Base-by-base conservation (phyloP, 2,888 invertebrate species). In the Sabellastarte sp. region DNA sequence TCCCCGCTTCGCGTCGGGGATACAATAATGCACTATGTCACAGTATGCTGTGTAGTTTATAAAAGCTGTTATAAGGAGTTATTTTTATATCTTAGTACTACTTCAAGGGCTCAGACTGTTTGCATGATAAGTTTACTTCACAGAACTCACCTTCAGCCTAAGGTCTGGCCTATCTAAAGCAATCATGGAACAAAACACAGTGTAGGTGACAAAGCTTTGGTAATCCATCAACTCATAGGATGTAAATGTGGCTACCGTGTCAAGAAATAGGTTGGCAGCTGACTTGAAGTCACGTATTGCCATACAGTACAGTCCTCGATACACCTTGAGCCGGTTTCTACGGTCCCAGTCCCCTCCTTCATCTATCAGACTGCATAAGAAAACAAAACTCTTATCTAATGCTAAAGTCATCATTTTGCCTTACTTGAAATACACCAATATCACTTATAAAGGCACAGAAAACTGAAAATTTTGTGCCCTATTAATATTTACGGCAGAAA, bases 301-400 rank as follows among this genome's bases (percentile, higher is more conserved):
- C 84, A 99, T 91, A 74, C 93, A 93, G 83, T 98, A 99, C 52
- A 96, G 90, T 53, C 97, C 99, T 86, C 86, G 78, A 76, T 85
- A 86, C 26, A 98, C 99, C 86, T 98, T 98, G 32, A 99, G 87
- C 70, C 99, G 90, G 84, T 99, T 99, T 73, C 98, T 89, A 59
- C 99, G 89, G 79, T 99, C 96, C 99, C 99, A 99, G 84, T 99
- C 99, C 20, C 99, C 99, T 70, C 99, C 99, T 86, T 97, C 95
- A 84, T 97, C 96, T 69, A 97, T 95, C 64, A 87, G 76, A 68
- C 86, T 86, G 72, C 41, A 74, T 10, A 57, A 5, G 32, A 20
- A 31, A 32, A 58, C 5, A 31, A 32, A 31, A 58, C 33, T 32
- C n/a, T n/a, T n/a, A n/a, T n/a, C n/a, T n/a, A n/a, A n/a, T n/a